Conservation (phyloP, 2,888 invertebrate species). For the Ochlodes sylvanus region DNA sequence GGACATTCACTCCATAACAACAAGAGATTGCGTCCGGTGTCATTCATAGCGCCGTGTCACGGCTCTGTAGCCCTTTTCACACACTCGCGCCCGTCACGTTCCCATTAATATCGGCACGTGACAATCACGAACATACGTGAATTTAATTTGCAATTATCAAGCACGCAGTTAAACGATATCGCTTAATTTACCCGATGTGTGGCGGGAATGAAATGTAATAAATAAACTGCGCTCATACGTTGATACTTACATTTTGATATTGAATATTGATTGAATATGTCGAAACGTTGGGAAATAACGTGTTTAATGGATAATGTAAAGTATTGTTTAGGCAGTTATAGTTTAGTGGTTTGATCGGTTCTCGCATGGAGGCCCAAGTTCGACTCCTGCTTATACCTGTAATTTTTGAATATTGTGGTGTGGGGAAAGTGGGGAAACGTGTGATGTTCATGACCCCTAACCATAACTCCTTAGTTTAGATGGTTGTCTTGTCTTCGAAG, state of each 20-base stretch:
- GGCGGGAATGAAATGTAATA: conserved; percentile 4
- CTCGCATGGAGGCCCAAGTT: too few relatives aligned
- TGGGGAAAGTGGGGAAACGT: too few relatives aligned
- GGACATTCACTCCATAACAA: neutral
- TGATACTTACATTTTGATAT: neutral
- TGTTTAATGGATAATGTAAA: too few relatives aligned
- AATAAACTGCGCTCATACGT: neutral
- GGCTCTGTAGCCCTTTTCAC: conserved; percentile 33
- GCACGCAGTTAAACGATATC: conserved; percentile 22
- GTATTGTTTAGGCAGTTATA: too few relatives aligned
- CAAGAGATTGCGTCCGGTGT: neutral
- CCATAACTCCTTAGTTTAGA: too few relatives aligned
- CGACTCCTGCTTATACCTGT: too few relatives aligned
- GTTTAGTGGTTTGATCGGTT: too few relatives aligned
- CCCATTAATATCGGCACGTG: conserved; percentile 31
- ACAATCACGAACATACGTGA: conserved; percentile 31
- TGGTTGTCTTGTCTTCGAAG: too few relatives aligned
- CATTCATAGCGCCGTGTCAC: conserved; percentile 11
- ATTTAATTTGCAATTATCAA: conserved; percentile 35
- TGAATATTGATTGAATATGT: neutral
- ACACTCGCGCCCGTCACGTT: conserved; percentile 26
- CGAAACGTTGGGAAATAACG: neutral
- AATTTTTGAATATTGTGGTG: too few relatives aligned
- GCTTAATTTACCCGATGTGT: conserved; percentile 19
- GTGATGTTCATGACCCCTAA: too few relatives aligned